Evolutionary conservation across 1,140 invertebrate species (phyloP).

Genomic region (Helicoverpa armigera): DNA sequence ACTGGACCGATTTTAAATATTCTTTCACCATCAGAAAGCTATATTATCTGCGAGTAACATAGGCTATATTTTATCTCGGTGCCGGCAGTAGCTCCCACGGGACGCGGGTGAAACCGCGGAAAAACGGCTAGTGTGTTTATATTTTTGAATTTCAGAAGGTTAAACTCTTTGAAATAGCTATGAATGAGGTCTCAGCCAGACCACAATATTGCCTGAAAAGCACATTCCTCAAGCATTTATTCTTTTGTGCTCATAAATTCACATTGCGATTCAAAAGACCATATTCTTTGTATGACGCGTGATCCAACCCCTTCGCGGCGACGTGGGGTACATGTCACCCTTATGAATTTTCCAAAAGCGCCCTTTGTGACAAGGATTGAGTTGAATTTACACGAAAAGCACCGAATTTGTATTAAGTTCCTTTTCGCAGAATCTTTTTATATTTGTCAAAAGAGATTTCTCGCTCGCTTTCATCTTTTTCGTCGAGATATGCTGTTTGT

Average conservation of each 20-base stretch:
- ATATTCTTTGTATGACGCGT: conserved; percentile 26
- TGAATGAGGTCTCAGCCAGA: neutral
- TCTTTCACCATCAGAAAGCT: too few relatives aligned
- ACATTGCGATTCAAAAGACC: conserved; percentile 23
- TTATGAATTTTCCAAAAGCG: conserved; percentile 31
- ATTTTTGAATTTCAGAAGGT: too few relatives aligned
- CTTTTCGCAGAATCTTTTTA: neutral
- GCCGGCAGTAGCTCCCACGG: too few relatives aligned
- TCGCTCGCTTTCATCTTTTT: neutral
- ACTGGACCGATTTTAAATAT: too few relatives aligned
- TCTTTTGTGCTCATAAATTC: conserved; percentile 20
- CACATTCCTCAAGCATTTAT: conserved; percentile 29
- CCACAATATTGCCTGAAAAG: conserved; percentile 1
- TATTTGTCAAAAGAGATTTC: neutral
- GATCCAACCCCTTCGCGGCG: conserved; percentile 15
- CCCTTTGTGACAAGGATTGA: conserved; percentile 32
- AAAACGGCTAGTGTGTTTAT: too few relatives aligned
- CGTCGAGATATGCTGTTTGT: neutral
- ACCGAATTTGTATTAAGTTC: conserved; percentile 29
- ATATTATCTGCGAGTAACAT: too few relatives aligned
- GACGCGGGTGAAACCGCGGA: too few relatives aligned
- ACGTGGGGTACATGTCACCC: conserved; percentile 11
- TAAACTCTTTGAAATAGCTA: neutral
- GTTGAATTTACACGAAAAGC: conserved; percentile 30
- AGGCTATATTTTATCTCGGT: too few relatives aligned